Conservation (phyloP, 2,888 invertebrate genomes). For the Crioceris asparagi region DNA sequence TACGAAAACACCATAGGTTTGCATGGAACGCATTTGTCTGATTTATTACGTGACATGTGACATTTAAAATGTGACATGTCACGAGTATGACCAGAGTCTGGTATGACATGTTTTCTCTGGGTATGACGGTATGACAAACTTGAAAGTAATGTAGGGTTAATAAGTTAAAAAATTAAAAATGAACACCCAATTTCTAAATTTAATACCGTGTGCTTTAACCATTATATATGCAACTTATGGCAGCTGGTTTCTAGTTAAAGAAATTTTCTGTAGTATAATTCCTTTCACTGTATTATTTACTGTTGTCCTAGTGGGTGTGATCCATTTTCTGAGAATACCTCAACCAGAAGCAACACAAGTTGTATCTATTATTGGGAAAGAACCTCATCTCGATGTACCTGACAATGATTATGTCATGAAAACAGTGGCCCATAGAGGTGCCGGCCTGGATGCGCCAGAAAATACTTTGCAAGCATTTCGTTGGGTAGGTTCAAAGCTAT, state of each 20-base stretch:
- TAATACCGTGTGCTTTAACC: slow-evolving; percentile 22
- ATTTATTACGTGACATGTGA: no score
- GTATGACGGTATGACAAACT: no score
- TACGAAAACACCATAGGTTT: no score
- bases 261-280: slow-evolving; percentile 27
- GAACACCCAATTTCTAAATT: slow-evolving; percentile 17
- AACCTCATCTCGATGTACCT: slow-evolving; percentile 41
- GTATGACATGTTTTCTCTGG: no score
- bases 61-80: no score
- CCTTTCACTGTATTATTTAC: slow-evolving; percentile 30
- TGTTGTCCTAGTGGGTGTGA: slow-evolving; percentile 20
- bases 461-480: slow-evolving; percentile 65
- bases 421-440: slow-evolving; percentile 66
- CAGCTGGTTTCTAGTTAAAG: slow-evolving; percentile 26
- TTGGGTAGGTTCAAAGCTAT: slow-evolving; percentile 39
- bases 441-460: slow-evolving; percentile 67
- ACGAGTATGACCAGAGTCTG: no score
- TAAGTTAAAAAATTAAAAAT: no score
- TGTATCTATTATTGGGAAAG: slow-evolving; percentile 41
- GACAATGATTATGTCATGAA: slow-evolving; percentile 43
- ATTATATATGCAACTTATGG: slow-evolving; percentile 26
- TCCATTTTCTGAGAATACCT: slow-evolving; percentile 45
- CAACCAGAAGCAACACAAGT: slow-evolving; percentile 37
- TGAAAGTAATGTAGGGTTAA: no score
- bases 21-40: no score